Evolutionary conservation across 2,113 vertebrate genomes (phyloP).

Genomic region (Pelodiscus sinensis): DNA sequence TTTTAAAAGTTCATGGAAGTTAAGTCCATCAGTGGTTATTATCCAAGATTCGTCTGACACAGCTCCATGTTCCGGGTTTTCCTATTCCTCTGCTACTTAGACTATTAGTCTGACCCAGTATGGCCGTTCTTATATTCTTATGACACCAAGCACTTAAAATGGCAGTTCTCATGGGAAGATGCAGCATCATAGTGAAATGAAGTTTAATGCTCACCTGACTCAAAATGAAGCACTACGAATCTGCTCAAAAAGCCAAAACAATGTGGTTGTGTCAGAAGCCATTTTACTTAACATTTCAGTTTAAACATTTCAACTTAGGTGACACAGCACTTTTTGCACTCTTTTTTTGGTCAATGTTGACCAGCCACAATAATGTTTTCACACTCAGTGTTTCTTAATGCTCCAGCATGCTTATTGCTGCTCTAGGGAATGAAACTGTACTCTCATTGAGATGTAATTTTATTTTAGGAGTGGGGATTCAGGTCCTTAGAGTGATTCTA

Average conservation of each 20-base stretch:
- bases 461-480: background rate
- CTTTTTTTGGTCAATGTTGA: background rate
- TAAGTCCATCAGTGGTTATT: background rate
- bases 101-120: background rate
- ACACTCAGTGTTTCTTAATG: background rate
- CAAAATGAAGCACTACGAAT: background rate
- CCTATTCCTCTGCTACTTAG: background rate
- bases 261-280: background rate
- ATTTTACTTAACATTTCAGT: background rate
- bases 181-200: background rate
- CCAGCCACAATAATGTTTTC: background rate
- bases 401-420: conserved; percentile 5
- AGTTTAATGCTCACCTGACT: background rate
- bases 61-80: background rate
- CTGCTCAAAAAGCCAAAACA: background rate
- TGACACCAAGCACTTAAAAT: background rate
- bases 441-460: conserved; percentile 15
- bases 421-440: background rate
- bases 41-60: background rate
- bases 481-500: background rate
- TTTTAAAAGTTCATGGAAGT: background rate
- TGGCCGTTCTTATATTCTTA: background rate
- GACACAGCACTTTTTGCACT: background rate
- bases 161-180: background rate
- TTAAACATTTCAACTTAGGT: background rate